Evolutionary conservation across 2,797 vertebrate genomes (phyloP).

Genomic region (Anguilla pacifica): DNA sequence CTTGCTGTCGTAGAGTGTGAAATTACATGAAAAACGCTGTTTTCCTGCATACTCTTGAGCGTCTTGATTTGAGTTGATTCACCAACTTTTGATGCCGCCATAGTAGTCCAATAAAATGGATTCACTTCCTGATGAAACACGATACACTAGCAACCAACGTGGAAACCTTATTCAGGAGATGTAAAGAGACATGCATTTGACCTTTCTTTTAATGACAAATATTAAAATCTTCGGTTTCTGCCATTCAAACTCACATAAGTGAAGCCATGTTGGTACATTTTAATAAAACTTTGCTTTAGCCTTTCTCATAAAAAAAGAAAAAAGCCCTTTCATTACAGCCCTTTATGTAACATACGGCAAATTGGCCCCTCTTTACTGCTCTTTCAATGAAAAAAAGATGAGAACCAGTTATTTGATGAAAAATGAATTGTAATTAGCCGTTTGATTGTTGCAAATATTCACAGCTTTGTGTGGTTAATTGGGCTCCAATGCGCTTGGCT

Average conservation of each 20-base stretch:
- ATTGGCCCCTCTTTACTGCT: slow-evolving; percentile 40
- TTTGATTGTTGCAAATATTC: slow-evolving; percentile 65
- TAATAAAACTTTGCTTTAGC: not conserved
- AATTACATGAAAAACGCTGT: not conserved
- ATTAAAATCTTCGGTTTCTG: not conserved
- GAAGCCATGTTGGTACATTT: not conserved
- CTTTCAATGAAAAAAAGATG: slow-evolving; percentile 39
- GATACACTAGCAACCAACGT: not conserved
- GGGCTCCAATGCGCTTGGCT: slow-evolving; percentile 49
- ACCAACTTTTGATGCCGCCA: not conserved
- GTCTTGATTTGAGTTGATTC: not conserved
- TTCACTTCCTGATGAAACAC: not conserved
- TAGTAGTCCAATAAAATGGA: not conserved
- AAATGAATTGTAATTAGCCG: slow-evolving; percentile 67
- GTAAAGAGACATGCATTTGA: not conserved
- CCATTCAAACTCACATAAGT: not conserved
- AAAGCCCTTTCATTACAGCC: not conserved
- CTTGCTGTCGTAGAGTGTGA: not conserved
- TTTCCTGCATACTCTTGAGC: not conserved
- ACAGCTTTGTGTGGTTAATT: slow-evolving; percentile 57
- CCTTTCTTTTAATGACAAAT: not conserved
- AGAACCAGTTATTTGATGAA: slow-evolving; percentile 58
- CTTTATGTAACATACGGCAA: not conserved
- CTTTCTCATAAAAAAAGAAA: not conserved
- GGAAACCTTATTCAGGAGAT: too few relatives aligned